Conservation (phyloP, 2,113 vertebrate genomes). For the Leiothrix lutea region DNA sequence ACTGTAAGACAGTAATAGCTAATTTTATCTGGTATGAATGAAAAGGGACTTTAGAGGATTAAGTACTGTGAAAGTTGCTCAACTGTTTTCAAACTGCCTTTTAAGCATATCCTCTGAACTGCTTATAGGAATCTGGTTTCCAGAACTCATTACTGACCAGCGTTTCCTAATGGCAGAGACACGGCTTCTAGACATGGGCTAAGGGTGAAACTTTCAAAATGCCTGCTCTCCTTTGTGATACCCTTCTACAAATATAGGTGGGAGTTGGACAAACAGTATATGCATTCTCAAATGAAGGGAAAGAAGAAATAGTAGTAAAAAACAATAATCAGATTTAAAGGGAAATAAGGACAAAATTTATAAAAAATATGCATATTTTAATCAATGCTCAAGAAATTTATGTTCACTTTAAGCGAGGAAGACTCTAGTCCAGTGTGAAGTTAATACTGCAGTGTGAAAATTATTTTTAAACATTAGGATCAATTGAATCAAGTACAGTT, state of each 20-base stretch:
- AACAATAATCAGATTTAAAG: not conserved
- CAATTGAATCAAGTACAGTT: not conserved
- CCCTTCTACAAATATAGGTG: not conserved
- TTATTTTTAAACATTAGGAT: not conserved
- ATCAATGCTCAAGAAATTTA: not conserved
- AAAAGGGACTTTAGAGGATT: not conserved
- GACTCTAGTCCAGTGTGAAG: not conserved
- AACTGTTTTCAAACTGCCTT: not conserved
- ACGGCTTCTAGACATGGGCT: not conserved
- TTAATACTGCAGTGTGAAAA: not conserved
- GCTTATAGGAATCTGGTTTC: not conserved
- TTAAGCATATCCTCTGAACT: not conserved
- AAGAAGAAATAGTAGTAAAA: not conserved
- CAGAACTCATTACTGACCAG: not conserved
- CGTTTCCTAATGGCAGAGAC: not conserved
- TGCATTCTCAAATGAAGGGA: not conserved
- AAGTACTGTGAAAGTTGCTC: not conserved
- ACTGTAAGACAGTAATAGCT: not conserved
- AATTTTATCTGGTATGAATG: not conserved
- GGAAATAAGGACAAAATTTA: not conserved
- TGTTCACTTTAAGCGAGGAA: not conserved
- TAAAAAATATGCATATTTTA: not conserved
- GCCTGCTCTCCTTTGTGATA: not conserved
- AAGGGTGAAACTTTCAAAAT: not conserved
- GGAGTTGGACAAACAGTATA: not conserved